Evolutionary conservation across 2,113 vertebrate genomes (phyloP), one percentile per base, ranked within the genome.

Genomic region (Tupaia chinensis): DNA sequence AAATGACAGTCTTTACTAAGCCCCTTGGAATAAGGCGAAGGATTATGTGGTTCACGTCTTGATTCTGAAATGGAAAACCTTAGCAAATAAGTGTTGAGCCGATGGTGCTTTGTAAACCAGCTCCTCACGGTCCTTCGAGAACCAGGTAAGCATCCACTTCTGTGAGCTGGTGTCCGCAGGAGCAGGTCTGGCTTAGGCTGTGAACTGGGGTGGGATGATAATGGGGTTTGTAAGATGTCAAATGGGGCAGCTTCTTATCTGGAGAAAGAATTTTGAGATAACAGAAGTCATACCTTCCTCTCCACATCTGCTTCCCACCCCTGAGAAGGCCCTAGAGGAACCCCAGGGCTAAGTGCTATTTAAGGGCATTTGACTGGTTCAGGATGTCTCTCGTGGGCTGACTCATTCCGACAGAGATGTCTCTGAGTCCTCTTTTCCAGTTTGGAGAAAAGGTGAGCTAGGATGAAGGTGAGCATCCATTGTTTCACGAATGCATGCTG

Each of bases 1-100:
- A 96, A 93, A 96, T 89, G 93, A 94, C 15, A n/a, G 74, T 91
- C 91, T 93, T 87, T 91, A 80, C 89, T 93, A 92, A 96, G 80
- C 70, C 95, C 87, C 85, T 90, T 92, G 80, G 89, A 95, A 66
- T 54, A 86, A 79, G 56, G 91, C 60, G 25, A 77, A 94, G 58
- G 14, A 17, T 56, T 94, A 68, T 95, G 89, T 87, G 96, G 95
- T 91, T 94, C 85, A 5, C 1, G 1, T 60, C 79, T 73, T 73
- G 84, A 96, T 84, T 96, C 93, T 2, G 53, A 95, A 95, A 93
- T 96, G 97, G 94, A 97, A 97, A 97, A 89, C 73, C 34, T 93
- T 87, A 90, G 94, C 83, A 70, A 69, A 87, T 70, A 79, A 95
- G 94, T 65, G 72, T 93, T 53, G 27, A 95, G 68, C 95, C 93